A percentile compares a stretch with the other conserved stretches of the same genome.
Conservation (phyloP, 2,113 vertebrate genomes). For the Myrmecobius fasciatus region DNA sequence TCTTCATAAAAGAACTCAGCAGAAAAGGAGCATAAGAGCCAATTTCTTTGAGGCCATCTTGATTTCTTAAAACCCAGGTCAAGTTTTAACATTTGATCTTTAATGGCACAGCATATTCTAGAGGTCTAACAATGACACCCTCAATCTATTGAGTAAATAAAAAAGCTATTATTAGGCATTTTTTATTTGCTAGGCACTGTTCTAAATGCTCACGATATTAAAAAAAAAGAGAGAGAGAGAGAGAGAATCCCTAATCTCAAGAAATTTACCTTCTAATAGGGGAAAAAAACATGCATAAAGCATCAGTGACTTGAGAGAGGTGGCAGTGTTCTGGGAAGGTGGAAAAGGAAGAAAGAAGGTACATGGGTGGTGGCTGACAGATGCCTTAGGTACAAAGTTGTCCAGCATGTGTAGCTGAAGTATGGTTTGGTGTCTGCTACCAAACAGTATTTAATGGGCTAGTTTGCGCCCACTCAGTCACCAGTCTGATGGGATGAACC, state of each 20-base stretch:
- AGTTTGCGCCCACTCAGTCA: neutral
- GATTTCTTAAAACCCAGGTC: neutral
- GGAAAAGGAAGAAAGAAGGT: neutral
- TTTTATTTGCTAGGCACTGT: neutral
- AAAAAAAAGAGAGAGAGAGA: no score
- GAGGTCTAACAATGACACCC: neutral
- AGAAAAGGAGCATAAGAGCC: neutral
- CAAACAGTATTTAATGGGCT: neutral
- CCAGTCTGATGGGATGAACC: neutral
- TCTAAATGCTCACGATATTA: neutral
- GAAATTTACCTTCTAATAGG: neutral
- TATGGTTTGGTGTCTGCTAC: neutral
- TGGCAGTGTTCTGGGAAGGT: neutral
- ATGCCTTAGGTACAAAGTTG: neutral
- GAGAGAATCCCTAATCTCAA: neutral
- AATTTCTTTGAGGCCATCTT: neutral
- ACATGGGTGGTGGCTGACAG: neutral
- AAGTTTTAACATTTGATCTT: constrained; percentile 26
- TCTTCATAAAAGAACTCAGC: constrained; percentile 35
- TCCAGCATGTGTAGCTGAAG: neutral
- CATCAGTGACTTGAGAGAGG: neutral
- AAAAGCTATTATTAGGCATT: neutral
- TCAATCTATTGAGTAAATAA: neutral
- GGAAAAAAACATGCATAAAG: neutral
- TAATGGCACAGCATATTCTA: constrained; percentile 25